These are phyloP conservation scores for Ormyrus rosae DNA, from an alignment of 2,888 invertebrate genomes.

Conservation along the genomic window DNA sequence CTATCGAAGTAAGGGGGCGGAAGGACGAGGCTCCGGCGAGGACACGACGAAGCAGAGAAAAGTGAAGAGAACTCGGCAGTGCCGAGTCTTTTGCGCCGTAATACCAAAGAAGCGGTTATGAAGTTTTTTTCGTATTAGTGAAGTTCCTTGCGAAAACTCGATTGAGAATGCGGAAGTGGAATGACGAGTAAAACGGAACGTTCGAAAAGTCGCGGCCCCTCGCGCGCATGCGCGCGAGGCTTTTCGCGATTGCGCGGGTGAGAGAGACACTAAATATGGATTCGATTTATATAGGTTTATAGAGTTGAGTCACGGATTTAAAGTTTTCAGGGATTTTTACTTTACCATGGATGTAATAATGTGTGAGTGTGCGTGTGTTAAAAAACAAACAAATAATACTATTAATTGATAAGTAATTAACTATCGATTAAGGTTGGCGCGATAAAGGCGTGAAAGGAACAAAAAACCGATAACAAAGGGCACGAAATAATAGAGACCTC, in stretches of 20 bases:
- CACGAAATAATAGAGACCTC: slow-evolving; percentile 27
- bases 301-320: slow-evolving; percentile 61
- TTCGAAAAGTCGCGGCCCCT: slow-evolving; percentile 54
- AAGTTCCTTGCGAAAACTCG: slow-evolving; percentile 65
- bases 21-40: slow-evolving; percentile 45
- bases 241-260: slow-evolving; percentile 27
- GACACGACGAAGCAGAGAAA: slow-evolving; percentile 1
- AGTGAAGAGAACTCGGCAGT: slow-evolving; percentile 33
- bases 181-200: slow-evolving; percentile 34
- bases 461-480: slow-evolving; percentile 3
- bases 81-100: slow-evolving; percentile 59
- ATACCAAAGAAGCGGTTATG: slow-evolving; percentile 74
- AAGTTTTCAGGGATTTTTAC: slow-evolving; percentile 74
- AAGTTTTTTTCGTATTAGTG: slow-evolving; percentile 68
- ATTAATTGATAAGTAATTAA: slow-evolving; percentile 73
- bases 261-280: slow-evolving; percentile 41
- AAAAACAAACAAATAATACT: slow-evolving; percentile 65
- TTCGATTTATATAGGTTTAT: slow-evolving; percentile 43
- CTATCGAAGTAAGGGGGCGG: slow-evolving; percentile 25
- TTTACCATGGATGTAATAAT: slow-evolving; percentile 73
- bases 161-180: slow-evolving; percentile 52
- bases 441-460: slow-evolving; percentile 17
- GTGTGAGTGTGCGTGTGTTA: slow-evolving; percentile 74
- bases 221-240: slow-evolving; percentile 53
- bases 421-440: slow-evolving; percentile 66